Evolutionary conservation across 2,888 invertebrate species (phyloP), one percentile per base, ranked within the genome.

Genomic region (Hermodice carunculata): DNA sequence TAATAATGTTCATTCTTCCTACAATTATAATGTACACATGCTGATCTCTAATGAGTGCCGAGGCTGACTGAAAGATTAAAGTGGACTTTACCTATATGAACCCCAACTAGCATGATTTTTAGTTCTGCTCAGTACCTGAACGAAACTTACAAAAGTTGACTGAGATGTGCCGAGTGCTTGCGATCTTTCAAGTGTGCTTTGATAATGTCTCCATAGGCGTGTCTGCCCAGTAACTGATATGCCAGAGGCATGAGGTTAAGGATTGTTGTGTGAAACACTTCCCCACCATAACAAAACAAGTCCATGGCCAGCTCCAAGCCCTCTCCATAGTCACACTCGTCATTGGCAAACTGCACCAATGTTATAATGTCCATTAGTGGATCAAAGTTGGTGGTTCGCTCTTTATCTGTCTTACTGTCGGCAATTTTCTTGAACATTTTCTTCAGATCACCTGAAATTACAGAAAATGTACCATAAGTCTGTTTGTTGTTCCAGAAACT

Each of bases 291-390:
- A 67, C 91, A 91, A 81, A 97, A 94, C 52, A 98, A 86, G 84
- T 94, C 92, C 73, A 95, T 91, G 0, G 95, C 97, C 40, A 94
- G 88, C 85, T 98, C 97, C 1, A 98, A 85, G 0, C 95, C 93
- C 59, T 95, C 95, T 0, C 96, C 98, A 86, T 95, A 97, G 85
- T 98, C 97, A 81, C 93, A 93, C 85, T 98, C 98, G 81, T 98
- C 98, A 62, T 93, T 91, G 0, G 97, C 98, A 83, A 95, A 94
- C 83, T 91, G 93, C 5, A 94, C 92, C 61, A 91, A 91, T 3
- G 93, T 94, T 66, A 95, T 90, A 1, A 95, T 87, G 62, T 94
- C 93, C 77, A 95, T 93, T 3, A 97, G 75, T 31, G 91, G 90
- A 26, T 91, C 91, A 66, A 93, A 87, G 32, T 90, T 86, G 53